Evolutionary conservation across 2,113 vertebrate species (phyloP), one percentile per base, ranked within the genome.

Genomic region (Patagioenas fasciata): DNA sequence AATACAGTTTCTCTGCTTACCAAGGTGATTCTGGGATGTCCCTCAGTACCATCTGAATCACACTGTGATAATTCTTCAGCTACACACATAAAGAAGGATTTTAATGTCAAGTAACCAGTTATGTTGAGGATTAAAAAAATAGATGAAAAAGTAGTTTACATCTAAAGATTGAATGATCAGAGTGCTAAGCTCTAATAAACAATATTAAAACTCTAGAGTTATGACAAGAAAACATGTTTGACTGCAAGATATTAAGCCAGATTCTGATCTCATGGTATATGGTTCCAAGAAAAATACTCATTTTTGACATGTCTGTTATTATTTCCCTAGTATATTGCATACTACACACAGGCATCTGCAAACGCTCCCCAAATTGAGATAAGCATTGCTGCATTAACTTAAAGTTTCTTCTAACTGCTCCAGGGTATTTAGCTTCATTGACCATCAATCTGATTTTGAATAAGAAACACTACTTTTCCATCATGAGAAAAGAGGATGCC

Each of bases 31-130:
- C 56, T 89, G 98, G 98, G 40, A 99, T 89, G 17, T 98, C 98
- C 85, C 94, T 98, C 82, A 99, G 96, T 36, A 99, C 97, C 96
- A 99, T 96, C 93, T 99, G 99, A 84, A 98, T 97, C 60, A 99
- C 98, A 58, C 98, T 98, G 98, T 99, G 98, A 50, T 98, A 98
- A 48, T 97, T 97, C 80, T 93, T 98, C 80, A 98, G 85, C 99
- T 99, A 91, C 4, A 95, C n/a, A 96, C 69, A 95, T 32, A n/a
- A 93, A 57, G 71, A n/a, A 82, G 74, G 13, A 79, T 53, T 85
- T 95, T 61, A 75, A 38, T 40, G 16, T 61, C 54, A 91, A 81
- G 23, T 29, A 86, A 84, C 48, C 15, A 53, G 17, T 78, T 66
- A 86, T 4, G 15, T 4, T 42, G 38, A 88, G 15, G 25, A 78